phyloP scores from a whole-genome alignment of 2,113 vertebrate species.

The Triplophysa tibetana region DNA sequence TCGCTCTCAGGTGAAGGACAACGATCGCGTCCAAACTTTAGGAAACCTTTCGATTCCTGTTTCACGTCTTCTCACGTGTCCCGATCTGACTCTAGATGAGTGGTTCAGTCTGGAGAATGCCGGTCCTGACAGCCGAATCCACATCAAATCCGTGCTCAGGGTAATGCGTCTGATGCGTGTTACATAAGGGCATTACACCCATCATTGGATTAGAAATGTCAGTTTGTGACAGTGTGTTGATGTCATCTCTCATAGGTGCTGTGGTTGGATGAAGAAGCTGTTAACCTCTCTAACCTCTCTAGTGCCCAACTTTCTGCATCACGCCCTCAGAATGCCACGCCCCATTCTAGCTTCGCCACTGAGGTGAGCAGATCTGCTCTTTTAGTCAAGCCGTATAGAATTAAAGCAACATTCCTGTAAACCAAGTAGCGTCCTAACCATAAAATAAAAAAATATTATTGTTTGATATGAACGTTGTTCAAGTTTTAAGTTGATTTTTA shows the following conservation, averaged over 20 bases:
- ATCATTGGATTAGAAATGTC: background rate
- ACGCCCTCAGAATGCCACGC: conserved; percentile 70
- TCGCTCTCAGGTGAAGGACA: conserved; percentile 82
- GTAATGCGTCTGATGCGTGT: conserved; percentile 62
- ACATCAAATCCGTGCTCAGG: conserved; percentile 81
- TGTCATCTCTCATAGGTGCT: conserved; percentile 72
- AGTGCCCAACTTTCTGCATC: conserved; percentile 40
- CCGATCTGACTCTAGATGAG: conserved; percentile 80
- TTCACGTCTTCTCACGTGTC: conserved; percentile 75
- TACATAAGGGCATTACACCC: background rate
- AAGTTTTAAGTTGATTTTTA: too few species aligned
- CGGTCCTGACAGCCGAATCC: conserved; percentile 81
- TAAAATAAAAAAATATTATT: too few species aligned
- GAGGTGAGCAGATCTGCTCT: conserved; percentile 71
- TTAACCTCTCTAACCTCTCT: conserved; percentile 57
- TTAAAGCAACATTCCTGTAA: too few species aligned
- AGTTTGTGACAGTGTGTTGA: background rate
- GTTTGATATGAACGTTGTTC: too few species aligned
- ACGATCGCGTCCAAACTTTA: conserved; percentile 79
- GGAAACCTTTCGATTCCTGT: conserved; percentile 82
- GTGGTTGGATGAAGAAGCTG: conserved; percentile 76
- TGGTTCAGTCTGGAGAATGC: conserved; percentile 86
- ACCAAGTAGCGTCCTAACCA: too few species aligned
- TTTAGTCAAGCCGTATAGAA: background rate
- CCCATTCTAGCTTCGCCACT: conserved; percentile 79